Base-by-base conservation (phyloP, 64 coral and sea anemone genomes). In the Dendronephthya gigantea region DNA sequence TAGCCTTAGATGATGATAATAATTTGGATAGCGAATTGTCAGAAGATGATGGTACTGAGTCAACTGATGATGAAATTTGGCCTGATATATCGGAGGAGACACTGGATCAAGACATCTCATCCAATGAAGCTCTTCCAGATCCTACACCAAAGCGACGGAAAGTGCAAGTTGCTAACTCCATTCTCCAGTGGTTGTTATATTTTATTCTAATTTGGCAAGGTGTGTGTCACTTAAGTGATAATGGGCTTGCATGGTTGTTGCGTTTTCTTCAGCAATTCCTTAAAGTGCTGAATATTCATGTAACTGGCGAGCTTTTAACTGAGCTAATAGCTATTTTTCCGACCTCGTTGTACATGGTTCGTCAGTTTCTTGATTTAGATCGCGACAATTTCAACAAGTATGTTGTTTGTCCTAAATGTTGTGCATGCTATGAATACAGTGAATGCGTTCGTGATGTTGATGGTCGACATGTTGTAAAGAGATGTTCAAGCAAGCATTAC, bases 141-240 rank as follows among this genome's bases (percentile, higher is more conserved):
- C 85, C 59, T 43, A 28, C 7, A 8, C 28, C 59, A 3, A 87
- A 87, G 27, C 5, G 35, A 16, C 41, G 65, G 14, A 87, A 69
- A 76, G 69, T 74, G 5, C 86, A 87, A 12, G 69, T 45, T 10
- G 25, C 47, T 12, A 87, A 59, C 17, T 29, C 62, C 22, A 16
- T 87, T 45, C 29, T 86, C 0, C 50, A 86, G 23, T 86, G 84
- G 84, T 62, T 86, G n/a, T 59, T 87, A 23, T 87, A 87, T 70
- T 87, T 87, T 69, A 48, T 87, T 43, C 41, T 87, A 8, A 76
- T 87, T 32, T 87, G 86, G 86, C 86, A 87, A 45, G 37, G 55
- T 14, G 4, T 87, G 22, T 81, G 86, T 43, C 59, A 87, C 25
- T 14, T 87, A 28, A 87, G 86, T 87, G 86, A 87, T 41, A 81